phyloP scores from a whole-genome alignment of 2,888 invertebrate species.

The Lissonota sp. region DNA sequence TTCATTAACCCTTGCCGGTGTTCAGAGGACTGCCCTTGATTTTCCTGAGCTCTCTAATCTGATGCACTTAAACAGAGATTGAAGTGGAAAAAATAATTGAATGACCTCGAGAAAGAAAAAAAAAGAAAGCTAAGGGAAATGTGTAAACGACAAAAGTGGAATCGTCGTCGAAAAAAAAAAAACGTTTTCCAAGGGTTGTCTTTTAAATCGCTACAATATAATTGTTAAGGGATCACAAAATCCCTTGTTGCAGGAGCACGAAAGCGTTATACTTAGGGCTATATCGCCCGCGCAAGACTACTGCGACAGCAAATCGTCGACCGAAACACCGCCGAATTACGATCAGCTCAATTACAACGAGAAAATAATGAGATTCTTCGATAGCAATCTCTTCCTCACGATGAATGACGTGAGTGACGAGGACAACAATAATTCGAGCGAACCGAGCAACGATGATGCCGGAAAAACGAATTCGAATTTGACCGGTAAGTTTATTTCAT shows the following conservation, averaged over 20 bases:
- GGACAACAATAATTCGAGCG: slow-evolving; percentile 72
- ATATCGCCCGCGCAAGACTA: slow-evolving; percentile 94
- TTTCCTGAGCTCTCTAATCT: background rate
- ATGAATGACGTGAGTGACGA: slow-evolving; percentile 75
- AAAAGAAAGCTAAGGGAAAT: background rate
- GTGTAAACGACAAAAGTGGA: background rate
- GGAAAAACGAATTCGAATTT: slow-evolving; percentile 71
- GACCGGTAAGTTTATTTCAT: slow-evolving; percentile 63
- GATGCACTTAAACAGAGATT: slow-evolving; percentile 1
- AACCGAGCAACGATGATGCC: slow-evolving; percentile 73
- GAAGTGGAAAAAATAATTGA: background rate
- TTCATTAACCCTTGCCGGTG: slow-evolving; percentile 2
- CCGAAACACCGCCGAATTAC: slow-evolving; percentile 92
- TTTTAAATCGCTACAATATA: slow-evolving; percentile 76
- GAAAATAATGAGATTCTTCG: slow-evolving; percentile 88
- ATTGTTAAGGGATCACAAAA: slow-evolving; percentile 81
- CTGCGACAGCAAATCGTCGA: slow-evolving; percentile 91
- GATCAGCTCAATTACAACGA: slow-evolving; percentile 94
- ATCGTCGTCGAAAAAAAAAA: slow-evolving; percentile 8
- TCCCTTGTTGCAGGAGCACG: slow-evolving; percentile 88
- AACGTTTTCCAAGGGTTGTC: slow-evolving; percentile 19
- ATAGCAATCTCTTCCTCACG: slow-evolving; percentile 73
- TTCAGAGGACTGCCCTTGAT: background rate
- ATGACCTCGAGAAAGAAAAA: slow-evolving; percentile 25
- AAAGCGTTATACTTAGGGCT: slow-evolving; percentile 93